Evolutionary conservation across 37 sponge, comb jelly and placozoan species (phyloP).

Genomic region (Beroe forskalii): DNA sequence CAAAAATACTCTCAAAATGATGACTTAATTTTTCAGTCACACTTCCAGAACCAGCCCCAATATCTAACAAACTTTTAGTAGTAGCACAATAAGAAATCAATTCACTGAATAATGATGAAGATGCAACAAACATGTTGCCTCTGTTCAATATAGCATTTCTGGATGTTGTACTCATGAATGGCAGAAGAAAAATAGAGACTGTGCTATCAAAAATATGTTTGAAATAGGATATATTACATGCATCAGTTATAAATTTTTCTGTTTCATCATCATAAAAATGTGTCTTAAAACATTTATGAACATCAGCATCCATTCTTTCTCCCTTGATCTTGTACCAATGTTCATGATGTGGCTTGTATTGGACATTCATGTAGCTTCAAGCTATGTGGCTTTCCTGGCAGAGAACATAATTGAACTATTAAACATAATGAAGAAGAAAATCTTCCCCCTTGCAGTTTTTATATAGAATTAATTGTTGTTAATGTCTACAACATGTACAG

Average conservation of each 20-base stretch:
- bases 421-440: too few relatives aligned
- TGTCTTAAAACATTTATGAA: not conserved
- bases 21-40: not conserved
- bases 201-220: slow-evolving; percentile 36
- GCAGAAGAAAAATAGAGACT: slow-evolving; percentile 30
- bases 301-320: not conserved
- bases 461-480: too few relatives aligned
- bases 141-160: slow-evolving; percentile 36
- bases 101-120: not conserved
- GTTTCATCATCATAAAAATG: slow-evolving; percentile 60
- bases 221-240: slow-evolving; percentile 52
- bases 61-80: not conserved
- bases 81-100: not conserved
- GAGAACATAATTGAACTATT: too few relatives aligned
- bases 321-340: not conserved
- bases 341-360: not conserved
- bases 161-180: slow-evolving; percentile 39
- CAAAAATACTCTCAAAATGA: not conserved
- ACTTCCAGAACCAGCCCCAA: slow-evolving; percentile 49
- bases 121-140: slow-evolving; percentile 47
- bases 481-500: too few relatives aligned
- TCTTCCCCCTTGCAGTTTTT: too few relatives aligned
- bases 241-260: slow-evolving; percentile 19
- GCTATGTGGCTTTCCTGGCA: too few relatives aligned
- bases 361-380: too few relatives aligned